Percentiles rank a stretch among this genome's conserved stretches.
These are phyloP conservation scores for Nemopilema nomurai DNA, from an alignment of 30 jellyfish, hydroid and myxozoan genomes.

Conservation along the genomic window DNA sequence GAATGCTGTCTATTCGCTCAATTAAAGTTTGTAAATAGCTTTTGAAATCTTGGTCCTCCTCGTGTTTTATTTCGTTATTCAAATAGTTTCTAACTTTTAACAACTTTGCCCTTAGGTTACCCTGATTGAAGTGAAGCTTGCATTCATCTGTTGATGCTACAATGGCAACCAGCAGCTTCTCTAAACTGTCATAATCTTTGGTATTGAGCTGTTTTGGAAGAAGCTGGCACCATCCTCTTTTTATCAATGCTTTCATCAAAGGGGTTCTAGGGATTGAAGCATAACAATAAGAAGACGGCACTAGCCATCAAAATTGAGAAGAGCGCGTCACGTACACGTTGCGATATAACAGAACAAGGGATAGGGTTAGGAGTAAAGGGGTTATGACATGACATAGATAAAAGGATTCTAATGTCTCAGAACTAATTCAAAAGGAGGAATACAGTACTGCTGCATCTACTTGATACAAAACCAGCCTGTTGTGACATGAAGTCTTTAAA, in stretches of 20 bases:
- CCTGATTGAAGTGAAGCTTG: conserved; percentile 25
- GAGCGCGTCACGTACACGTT: too few species aligned
- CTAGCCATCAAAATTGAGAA: too few species aligned
- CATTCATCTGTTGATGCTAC: conserved; percentile 66
- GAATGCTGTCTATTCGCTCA: conserved; percentile 24
- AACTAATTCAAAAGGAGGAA: too few species aligned
- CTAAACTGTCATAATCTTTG: conserved; percentile 75
- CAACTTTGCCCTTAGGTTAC: conserved; percentile 13
- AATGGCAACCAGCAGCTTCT: conserved; percentile 75
- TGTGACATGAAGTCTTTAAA: too few species aligned
- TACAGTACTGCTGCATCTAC: too few species aligned
- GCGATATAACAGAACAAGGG: too few species aligned
- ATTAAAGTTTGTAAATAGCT: conserved; percentile 64
- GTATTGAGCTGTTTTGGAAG: conserved; percentile 61
- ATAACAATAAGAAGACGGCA: too few species aligned
- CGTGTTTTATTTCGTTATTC: conserved; percentile 21
- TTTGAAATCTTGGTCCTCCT: conserved; percentile 78
- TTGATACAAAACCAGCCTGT: too few species aligned
- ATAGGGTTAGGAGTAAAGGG: too few species aligned
- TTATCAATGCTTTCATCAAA: conserved; percentile 57
- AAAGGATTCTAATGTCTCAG: too few species aligned
- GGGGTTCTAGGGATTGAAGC: conserved; percentile 59
- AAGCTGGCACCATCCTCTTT: conserved; percentile 83
- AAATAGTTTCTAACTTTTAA: conserved; percentile 2
- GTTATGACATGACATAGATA: too few species aligned